Evolutionary conservation across 2,113 vertebrate genomes (phyloP).

Genomic region (Pseudonaja textilis): DNA sequence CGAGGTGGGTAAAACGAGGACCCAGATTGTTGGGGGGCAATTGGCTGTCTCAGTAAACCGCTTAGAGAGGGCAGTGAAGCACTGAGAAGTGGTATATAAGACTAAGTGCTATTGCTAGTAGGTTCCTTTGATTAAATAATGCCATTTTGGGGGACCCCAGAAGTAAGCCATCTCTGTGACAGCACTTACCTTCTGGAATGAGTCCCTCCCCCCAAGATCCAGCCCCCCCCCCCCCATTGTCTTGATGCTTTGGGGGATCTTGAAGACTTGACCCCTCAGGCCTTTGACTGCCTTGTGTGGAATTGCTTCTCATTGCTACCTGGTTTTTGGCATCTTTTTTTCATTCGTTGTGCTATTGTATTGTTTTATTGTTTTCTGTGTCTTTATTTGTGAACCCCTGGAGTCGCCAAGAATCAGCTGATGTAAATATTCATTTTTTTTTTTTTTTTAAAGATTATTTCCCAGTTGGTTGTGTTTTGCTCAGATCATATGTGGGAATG

Average conservation of each 20-base stretch:
- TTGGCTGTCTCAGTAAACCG: no score
- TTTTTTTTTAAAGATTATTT: background rate
- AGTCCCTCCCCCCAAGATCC: background rate
- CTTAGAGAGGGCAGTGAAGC: no score
- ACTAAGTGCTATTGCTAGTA: background rate
- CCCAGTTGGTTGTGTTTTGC: constrained; percentile 2
- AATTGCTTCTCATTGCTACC: background rate
- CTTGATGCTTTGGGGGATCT: background rate
- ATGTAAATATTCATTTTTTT: background rate
- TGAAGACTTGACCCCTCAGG: background rate
- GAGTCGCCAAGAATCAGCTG: background rate
- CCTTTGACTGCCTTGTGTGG: background rate
- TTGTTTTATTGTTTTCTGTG: background rate
- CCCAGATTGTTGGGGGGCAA: no score
- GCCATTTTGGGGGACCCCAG: background rate
- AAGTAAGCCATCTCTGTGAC: background rate
- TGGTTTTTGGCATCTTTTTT: background rate
- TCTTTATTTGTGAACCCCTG: background rate
- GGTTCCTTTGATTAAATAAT: background rate
- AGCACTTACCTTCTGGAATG: background rate
- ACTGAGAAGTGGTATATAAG: no score
- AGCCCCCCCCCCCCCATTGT: no score
- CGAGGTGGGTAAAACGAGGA: no score
- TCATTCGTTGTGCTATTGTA: background rate
- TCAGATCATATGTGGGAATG: constrained; percentile 2